phyloP scores from a whole-genome alignment of 1,140 invertebrate genomes.

The Solen grandis region DNA sequence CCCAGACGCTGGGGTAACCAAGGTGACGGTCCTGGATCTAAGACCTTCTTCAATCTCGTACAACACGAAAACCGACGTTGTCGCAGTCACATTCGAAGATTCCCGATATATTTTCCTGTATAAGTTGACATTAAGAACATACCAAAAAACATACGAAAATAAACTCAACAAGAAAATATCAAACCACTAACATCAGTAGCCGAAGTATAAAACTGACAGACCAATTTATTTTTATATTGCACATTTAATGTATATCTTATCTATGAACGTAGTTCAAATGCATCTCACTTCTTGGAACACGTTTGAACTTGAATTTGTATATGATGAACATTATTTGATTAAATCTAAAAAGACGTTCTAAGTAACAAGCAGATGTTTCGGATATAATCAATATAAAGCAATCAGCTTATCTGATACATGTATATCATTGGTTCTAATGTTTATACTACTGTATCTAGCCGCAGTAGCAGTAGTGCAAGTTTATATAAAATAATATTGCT shows the following conservation, averaged over 20 bases:
- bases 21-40: neutral
- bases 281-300: no score
- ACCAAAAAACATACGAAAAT: slow-evolving; percentile 24
- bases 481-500: no score
- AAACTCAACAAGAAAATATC: slow-evolving; percentile 24
- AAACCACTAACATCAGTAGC: neutral
- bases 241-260: neutral
- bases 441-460: no score
- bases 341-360: no score
- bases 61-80: slow-evolving; percentile 36
- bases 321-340: neutral
- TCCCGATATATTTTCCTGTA: slow-evolving; percentile 46
- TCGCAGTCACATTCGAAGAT: slow-evolving; percentile 39
- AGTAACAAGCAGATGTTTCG: no score
- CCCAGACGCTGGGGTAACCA: slow-evolving; percentile 21
- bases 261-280: neutral
- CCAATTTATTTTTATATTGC: neutral
- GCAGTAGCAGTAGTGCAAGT: no score
- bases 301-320: neutral
- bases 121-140: slow-evolving; percentile 45
- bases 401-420: no score
- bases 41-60: slow-evolving; percentile 30
- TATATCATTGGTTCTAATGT: no score
- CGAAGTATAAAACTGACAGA: neutral
- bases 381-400: no score